Evolutionary conservation across 2,797 vertebrate genomes (phyloP), one percentile per base, ranked within the genome.

Genomic region (Silurus lanzhouensis): DNA sequence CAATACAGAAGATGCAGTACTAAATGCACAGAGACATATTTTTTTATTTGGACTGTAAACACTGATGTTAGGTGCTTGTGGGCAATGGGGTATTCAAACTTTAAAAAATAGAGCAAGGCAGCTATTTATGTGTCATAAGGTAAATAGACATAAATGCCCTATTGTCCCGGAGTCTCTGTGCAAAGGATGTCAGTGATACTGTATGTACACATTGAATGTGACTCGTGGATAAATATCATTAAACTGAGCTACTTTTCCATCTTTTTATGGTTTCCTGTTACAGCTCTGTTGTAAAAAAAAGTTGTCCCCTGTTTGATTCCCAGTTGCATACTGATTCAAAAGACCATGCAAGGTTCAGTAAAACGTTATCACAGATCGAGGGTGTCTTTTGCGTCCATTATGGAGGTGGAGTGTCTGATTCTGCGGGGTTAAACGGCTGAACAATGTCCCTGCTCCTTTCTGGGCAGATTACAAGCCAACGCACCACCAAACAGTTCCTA

Each of bases 341-440:
- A 63, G 63, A n/a, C 31, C 20, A 38, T 1, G 2, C 46, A 55
- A 68, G 25, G 44, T 71, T 55, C 10, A 57, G 70, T 60, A 22
- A 15, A 17, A 38, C 22, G 5, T 68, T 19, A 80, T 63, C 6
- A 19, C 77, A 20, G 63, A 70, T 25, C 2, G 19, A n/a, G 5
- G n/a, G 25, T 44, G 83, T 74, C 13, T 31, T 38, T 68, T 83
- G 85, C 55, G 20, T 44, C 7, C 25, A 46, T 70, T 80, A 48
- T 52, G 92, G 92, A 63, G 91, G 90, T 38, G 91, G 91, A 0
- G 92, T 91, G 71, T 94, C 92, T 52, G 91, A 81, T 68, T 95
- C 92, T 19, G 87, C 70, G 2, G 90, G 89, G 86, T 90, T 90
- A 86, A 95, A 94, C 12, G 93, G 94, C 76, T 90, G 92, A 0